Conservation (phyloP, 2,888 invertebrate species). For the Ligdia adustata region DNA sequence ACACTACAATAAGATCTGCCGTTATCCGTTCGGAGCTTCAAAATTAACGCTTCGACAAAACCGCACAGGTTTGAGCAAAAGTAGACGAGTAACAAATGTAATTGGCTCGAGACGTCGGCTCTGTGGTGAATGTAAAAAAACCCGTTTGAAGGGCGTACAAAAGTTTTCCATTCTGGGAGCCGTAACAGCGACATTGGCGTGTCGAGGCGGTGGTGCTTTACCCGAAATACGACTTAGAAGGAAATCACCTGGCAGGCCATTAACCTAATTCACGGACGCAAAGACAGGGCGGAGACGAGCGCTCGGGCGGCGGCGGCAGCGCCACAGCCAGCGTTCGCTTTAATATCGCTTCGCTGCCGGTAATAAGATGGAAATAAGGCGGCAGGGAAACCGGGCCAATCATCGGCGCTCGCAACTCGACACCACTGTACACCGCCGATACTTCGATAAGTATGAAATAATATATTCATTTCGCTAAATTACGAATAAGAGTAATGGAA, state of each 20-base stretch:
- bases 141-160: conserved; percentile 31
- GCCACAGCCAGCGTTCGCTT: conserved; percentile 70
- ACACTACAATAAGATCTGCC: background rate
- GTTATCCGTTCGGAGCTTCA: background rate
- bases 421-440: conserved; percentile 48
- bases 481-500: conserved; percentile 32
- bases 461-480: conserved; percentile 38
- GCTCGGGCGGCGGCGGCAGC: conserved; percentile 42
- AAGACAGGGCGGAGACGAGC: conserved; percentile 80
- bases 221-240: conserved; percentile 77
- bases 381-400: conserved; percentile 77
- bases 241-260: conserved; percentile 83
- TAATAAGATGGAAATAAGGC: conserved; percentile 83
- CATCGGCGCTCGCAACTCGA: conserved; percentile 73
- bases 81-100: conserved; percentile 22
- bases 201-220: conserved; percentile 68
- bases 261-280: conserved; percentile 83
- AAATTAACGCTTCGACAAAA: conserved; percentile 1
- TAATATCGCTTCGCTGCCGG: conserved; percentile 79
- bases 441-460: conserved; percentile 45
- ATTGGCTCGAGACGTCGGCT: conserved; percentile 14
- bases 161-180: conserved; percentile 56
- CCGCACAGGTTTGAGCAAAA: conserved; percentile 12
- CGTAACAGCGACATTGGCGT: conserved; percentile 71
- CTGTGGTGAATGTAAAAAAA: conserved; percentile 8